phyloP scores from a whole-genome alignment of 2,888 invertebrate species.

The Drosophila infuscata region DNA sequence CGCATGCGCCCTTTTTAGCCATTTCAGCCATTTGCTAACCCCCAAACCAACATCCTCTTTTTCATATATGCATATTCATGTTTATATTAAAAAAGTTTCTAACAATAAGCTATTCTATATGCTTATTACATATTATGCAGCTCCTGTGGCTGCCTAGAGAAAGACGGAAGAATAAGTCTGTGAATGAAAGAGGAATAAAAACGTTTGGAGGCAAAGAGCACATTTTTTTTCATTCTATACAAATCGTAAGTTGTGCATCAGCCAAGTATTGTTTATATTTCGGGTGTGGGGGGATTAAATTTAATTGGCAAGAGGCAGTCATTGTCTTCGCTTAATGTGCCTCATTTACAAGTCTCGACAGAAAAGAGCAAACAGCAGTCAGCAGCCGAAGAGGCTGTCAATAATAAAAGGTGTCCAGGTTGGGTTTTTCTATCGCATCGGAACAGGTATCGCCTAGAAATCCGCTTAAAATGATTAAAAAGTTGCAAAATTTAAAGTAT shows the following conservation, averaged over 20 bases:
- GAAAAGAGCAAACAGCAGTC: slow-evolving; percentile 23
- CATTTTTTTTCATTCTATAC: slow-evolving; percentile 2
- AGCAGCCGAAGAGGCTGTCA: slow-evolving; percentile 20
- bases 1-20: slow-evolving; percentile 19
- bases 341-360: slow-evolving; percentile 49
- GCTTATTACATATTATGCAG: slow-evolving; percentile 67
- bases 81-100: slow-evolving; percentile 79
- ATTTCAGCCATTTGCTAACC: background rate
- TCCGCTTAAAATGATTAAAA: slow-evolving; percentile 81
- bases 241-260: slow-evolving; percentile 17
- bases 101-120: slow-evolving; percentile 73
- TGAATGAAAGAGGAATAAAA: slow-evolving; percentile 40
- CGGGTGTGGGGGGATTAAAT: slow-evolving; percentile 39
- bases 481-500: slow-evolving; percentile 77
- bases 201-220: background rate
- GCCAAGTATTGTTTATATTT: slow-evolving; percentile 11
- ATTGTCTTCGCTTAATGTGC: slow-evolving; percentile 40
- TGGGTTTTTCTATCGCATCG: slow-evolving; percentile 40
- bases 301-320: slow-evolving; percentile 49
- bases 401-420: slow-evolving; percentile 1
- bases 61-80: slow-evolving; percentile 58
- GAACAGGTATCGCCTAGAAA: slow-evolving; percentile 69
- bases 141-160: slow-evolving; percentile 27
- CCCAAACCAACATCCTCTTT: background rate
- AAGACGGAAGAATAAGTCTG: slow-evolving; percentile 30